These are phyloP conservation scores for Conistra vaccinii DNA, from an alignment of 2,888 invertebrate genomes.

Conservation along the genomic window DNA sequence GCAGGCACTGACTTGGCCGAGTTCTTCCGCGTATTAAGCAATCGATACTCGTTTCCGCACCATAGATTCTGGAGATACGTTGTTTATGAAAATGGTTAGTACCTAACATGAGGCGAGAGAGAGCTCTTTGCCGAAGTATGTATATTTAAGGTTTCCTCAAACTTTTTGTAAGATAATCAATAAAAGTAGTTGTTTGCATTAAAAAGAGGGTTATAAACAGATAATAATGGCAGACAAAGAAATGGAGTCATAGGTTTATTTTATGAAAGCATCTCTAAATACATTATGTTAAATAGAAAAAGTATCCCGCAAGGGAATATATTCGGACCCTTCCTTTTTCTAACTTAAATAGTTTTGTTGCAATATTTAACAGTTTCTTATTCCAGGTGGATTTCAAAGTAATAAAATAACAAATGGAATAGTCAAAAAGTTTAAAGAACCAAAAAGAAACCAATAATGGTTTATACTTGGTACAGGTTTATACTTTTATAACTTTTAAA, in stretches of 20 bases:
- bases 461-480: too few species aligned
- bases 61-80: slow-evolving; percentile 32
- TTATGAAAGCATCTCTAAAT: not conserved
- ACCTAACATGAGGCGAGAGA: not conserved
- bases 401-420: not conserved
- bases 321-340: slow-evolving; percentile 7
- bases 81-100: slow-evolving; percentile 22
- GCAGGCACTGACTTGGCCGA: slow-evolving; percentile 35
- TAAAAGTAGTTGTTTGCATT: not conserved
- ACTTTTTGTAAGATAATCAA: not conserved
- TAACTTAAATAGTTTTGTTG: not conserved
- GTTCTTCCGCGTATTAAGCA: slow-evolving; percentile 53
- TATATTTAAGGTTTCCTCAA: not conserved
- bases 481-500: not conserved
- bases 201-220: not conserved
- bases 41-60: slow-evolving; percentile 50
- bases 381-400: not conserved
- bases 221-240: not conserved
- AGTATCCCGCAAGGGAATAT: slow-evolving; percentile 10
- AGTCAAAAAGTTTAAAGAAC: not conserved
- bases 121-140: not conserved
- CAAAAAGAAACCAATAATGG: not conserved
- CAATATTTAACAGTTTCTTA: not conserved
- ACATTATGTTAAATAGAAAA: not conserved
- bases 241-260: not conserved